phyloP scores from a whole-genome alignment of 2,888 invertebrate genomes.

The Halocaridina rubra region DNA sequence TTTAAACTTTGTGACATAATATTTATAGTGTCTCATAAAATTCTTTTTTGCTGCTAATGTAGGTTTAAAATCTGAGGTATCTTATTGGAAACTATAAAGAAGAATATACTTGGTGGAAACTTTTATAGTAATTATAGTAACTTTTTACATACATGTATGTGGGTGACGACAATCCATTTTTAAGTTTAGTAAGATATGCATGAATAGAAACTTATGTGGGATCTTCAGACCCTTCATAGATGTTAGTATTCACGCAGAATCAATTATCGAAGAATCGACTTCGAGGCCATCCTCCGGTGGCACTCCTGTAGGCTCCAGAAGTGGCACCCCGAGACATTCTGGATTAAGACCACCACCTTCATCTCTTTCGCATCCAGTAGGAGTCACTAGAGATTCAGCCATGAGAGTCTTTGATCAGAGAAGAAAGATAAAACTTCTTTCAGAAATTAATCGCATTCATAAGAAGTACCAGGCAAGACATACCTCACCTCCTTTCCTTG shows the following conservation, averaged over 20 bases:
- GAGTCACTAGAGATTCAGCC: conserved; percentile 12
- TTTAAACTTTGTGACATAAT: too few species aligned
- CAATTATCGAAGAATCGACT: conserved; percentile 17
- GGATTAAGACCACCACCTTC: neutral
- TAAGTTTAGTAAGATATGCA: too few species aligned
- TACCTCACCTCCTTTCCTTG: neutral
- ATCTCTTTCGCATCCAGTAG: neutral
- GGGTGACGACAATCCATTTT: too few species aligned
- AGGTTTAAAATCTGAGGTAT: too few species aligned
- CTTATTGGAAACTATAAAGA: too few species aligned
- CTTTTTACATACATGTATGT: too few species aligned
- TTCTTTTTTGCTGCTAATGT: too few species aligned
- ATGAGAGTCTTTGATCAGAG: conserved; percentile 27
- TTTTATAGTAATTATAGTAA: too few species aligned
- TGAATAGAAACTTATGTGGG: too few species aligned
- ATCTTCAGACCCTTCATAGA: neutral
- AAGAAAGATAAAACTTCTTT: neutral
- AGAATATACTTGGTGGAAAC: too few species aligned
- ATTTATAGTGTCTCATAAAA: too few species aligned
- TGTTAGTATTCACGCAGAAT: conserved; percentile 8
- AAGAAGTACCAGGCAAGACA: conserved; percentile 22
- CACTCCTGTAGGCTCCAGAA: neutral
- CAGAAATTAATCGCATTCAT: conserved; percentile 25
- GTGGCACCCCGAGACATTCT: neutral
- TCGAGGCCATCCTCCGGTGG: conserved; percentile 34